Evolutionary conservation across 2,797 vertebrate genomes (phyloP).

Genomic region (Epinephelus malabaricus): DNA sequence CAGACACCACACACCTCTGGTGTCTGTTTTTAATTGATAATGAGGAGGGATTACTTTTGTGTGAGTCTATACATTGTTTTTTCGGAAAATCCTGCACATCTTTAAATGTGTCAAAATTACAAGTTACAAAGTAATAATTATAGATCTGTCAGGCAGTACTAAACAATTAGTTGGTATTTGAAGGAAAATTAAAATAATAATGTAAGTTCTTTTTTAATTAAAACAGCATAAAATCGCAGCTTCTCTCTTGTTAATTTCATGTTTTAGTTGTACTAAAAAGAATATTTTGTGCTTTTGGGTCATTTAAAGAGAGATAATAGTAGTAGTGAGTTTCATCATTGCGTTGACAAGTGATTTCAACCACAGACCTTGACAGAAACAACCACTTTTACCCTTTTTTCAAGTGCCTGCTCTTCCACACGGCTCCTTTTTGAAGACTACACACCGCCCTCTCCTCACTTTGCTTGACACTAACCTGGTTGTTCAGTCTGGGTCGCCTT

Average conservation of each 20-base stretch:
- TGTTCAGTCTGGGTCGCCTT: slow-evolving; percentile 66
- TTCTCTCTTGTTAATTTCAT: not conserved
- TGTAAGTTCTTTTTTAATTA: slow-evolving; percentile 25
- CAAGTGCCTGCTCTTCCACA: not conserved
- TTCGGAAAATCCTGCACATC: too few species aligned
- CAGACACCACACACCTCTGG: too few species aligned
- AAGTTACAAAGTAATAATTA: not conserved
- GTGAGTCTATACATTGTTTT: too few species aligned
- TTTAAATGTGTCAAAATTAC: not conserved
- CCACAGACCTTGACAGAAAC: slow-evolving; percentile 19
- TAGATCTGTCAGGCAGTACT: slow-evolving; percentile 1
- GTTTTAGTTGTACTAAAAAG: not conserved
- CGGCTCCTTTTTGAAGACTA: slow-evolving; percentile 43
- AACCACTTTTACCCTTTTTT: slow-evolving; percentile 25
- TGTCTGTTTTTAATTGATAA: too few species aligned
- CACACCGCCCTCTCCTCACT: slow-evolving; percentile 49
- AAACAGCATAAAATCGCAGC: slow-evolving; percentile 12
- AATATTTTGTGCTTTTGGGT: not conserved
- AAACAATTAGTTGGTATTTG: not conserved
- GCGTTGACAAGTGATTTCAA: slow-evolving; percentile 24
- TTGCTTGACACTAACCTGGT: slow-evolving; percentile 75
- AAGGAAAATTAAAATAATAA: not conserved
- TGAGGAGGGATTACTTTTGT: too few species aligned
- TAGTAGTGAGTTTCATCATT: slow-evolving; percentile 35
- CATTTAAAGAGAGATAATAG: slow-evolving; percentile 28